Evolutionary conservation across 2,113 vertebrate genomes (phyloP).

Genomic region (Pseudorasbora parva): DNA sequence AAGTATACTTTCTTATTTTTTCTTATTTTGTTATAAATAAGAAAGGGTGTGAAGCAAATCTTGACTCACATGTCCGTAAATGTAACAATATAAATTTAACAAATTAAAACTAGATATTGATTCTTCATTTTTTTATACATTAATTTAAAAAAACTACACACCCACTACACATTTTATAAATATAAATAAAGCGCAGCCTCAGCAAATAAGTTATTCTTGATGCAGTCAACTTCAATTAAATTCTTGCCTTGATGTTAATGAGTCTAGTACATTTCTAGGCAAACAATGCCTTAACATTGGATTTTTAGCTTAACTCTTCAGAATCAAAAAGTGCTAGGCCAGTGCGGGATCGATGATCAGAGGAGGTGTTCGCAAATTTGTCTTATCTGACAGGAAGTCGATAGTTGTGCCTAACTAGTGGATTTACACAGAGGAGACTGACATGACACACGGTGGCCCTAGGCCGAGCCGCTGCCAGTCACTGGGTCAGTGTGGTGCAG

Average conservation of each 20-base stretch:
- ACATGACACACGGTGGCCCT: slow-evolving; percentile 38
- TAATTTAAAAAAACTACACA: neutral
- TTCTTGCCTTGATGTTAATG: neutral
- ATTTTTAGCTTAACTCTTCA: neutral
- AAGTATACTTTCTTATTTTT: no score
- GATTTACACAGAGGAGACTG: slow-evolving; percentile 53
- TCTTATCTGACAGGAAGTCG: slow-evolving; percentile 51
- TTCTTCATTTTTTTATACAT: neutral
- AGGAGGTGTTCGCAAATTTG: slow-evolving; percentile 43
- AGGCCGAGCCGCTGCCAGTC: neutral
- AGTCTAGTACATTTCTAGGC: neutral
- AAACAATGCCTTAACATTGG: no score
- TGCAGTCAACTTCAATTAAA: neutral
- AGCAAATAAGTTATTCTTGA: neutral
- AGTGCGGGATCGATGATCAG: slow-evolving; percentile 31
- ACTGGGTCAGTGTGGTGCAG: slow-evolving; percentile 1
- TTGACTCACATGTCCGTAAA: neutral
- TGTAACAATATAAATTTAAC: neutral
- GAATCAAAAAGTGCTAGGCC: neutral
- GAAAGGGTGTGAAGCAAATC: no score
- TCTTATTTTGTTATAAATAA: neutral
- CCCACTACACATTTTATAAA: no score
- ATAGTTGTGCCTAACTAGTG: slow-evolving; percentile 42
- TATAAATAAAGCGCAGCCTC: neutral
- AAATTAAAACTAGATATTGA: neutral